Conservation (phyloP, 2,888 invertebrate genomes). For the Tenthredo livida region DNA sequence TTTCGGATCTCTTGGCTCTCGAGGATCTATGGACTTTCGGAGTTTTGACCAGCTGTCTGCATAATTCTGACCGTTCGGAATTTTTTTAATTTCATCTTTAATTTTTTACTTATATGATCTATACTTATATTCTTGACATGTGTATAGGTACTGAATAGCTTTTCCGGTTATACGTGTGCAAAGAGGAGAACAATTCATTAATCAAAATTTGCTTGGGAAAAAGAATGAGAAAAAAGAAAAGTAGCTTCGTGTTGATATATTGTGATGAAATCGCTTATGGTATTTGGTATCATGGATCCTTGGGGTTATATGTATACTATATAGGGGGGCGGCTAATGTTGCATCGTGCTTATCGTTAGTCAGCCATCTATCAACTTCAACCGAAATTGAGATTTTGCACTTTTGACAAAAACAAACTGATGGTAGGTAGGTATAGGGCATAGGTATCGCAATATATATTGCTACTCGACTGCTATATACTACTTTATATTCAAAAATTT, state of each 20-base stretch:
- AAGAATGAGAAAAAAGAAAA: not conserved
- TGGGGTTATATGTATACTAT: too few species aligned
- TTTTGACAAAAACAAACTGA: conserved; percentile 61
- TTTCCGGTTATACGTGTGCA: too few species aligned
- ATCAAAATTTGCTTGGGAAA: not conserved
- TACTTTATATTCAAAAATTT: conserved; percentile 64
- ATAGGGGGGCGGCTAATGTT: not conserved
- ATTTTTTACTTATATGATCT: too few species aligned
- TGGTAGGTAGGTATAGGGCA: not conserved
- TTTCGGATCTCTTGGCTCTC: too few species aligned
- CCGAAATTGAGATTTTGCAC: conserved; percentile 67
- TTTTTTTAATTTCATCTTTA: too few species aligned
- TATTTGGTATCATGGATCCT: not conserved
- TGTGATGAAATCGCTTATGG: not conserved
- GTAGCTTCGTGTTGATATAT: not conserved
- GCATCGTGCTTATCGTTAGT: conserved; percentile 5
- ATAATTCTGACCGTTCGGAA: too few species aligned
- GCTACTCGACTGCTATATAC: conserved; percentile 29
- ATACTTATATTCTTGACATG: too few species aligned
- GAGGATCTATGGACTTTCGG: too few species aligned
- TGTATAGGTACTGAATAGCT: too few species aligned
- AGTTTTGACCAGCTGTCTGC: too few species aligned
- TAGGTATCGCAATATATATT: conserved; percentile 8
- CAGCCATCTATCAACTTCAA: conserved; percentile 67
- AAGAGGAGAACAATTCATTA: not conserved